Evolutionary conservation across 1,140 invertebrate species (phyloP).

Genomic region (Zaprionus africanus): DNA sequence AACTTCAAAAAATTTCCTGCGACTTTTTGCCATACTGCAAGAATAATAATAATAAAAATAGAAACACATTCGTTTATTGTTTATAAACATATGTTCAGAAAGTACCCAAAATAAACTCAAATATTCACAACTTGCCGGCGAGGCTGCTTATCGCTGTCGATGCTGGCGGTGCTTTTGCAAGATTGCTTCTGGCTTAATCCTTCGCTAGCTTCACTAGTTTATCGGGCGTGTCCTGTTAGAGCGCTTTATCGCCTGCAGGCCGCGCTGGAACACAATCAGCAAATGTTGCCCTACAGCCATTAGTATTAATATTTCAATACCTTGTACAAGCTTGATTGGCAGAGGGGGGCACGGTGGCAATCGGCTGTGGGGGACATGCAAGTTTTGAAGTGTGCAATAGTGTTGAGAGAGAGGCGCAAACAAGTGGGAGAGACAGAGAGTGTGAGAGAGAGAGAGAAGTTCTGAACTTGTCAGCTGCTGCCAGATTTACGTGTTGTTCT

Average conservation of each 20-base stretch:
- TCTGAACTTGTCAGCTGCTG: conserved; percentile 48
- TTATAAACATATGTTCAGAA: background rate
- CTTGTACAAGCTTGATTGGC: conserved; percentile 14
- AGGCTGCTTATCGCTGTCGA: background rate
- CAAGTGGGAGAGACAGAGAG: background rate
- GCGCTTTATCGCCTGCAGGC: background rate
- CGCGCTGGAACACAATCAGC: conserved; percentile 65
- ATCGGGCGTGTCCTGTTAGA: conserved; percentile 52
- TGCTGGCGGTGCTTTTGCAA: background rate
- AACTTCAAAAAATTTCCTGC: background rate
- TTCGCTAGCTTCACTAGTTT: conserved; percentile 69
- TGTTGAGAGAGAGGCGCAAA: conserved; percentile 39
- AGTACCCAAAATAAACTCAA: background rate
- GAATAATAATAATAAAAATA: too few relatives aligned
- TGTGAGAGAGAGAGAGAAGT: conserved; percentile 3
- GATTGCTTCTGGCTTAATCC: background rate
- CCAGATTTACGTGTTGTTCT: conserved; percentile 78
- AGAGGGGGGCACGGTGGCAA: background rate
- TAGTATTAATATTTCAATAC: conserved; percentile 80
- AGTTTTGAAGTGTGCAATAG: conserved; percentile 65
- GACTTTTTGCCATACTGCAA: background rate
- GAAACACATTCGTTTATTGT: too few relatives aligned
- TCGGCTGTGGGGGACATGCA: conserved; percentile 10
- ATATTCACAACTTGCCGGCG: background rate
- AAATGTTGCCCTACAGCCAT: conserved; percentile 71